These are phyloP conservation scores for Pangasius sanitwongsei DNA, from an alignment of 2,797 vertebrate species.

Conservation along the genomic window DNA sequence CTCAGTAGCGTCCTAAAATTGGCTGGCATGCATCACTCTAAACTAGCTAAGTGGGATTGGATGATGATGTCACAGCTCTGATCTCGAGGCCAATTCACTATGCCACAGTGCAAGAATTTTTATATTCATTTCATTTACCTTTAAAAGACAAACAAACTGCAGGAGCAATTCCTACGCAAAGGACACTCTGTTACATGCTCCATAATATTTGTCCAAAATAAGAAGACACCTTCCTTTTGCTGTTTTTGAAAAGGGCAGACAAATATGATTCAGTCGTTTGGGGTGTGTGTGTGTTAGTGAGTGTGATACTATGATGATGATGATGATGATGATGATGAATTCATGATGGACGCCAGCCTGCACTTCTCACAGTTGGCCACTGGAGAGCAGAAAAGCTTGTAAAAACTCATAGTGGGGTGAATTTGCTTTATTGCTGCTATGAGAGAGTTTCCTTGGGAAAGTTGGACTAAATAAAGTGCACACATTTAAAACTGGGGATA, in stretches of 20 bases:
- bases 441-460: not conserved
- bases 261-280: not conserved
- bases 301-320: not conserved
- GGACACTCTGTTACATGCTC: not conserved
- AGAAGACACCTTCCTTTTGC: not conserved
- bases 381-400: slow-evolving; percentile 68
- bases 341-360: slow-evolving; percentile 47
- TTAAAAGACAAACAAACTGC: not conserved
- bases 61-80: not conserved
- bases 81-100: not conserved
- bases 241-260: not conserved
- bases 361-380: slow-evolving; percentile 72
- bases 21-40: not conserved
- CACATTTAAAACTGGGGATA: not conserved
- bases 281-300: not conserved
- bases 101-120: not conserved
- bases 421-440: not conserved
- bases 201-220: not conserved
- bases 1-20: not conserved
- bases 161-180: not conserved
- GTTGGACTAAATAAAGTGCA: not conserved
- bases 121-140: not conserved
- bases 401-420: not conserved
- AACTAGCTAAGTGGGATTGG: not conserved
- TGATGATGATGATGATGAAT: not conserved